These are phyloP conservation scores for Menura novaehollandiae DNA, from an alignment of 2,113 vertebrate species.

Conservation along the genomic window DNA sequence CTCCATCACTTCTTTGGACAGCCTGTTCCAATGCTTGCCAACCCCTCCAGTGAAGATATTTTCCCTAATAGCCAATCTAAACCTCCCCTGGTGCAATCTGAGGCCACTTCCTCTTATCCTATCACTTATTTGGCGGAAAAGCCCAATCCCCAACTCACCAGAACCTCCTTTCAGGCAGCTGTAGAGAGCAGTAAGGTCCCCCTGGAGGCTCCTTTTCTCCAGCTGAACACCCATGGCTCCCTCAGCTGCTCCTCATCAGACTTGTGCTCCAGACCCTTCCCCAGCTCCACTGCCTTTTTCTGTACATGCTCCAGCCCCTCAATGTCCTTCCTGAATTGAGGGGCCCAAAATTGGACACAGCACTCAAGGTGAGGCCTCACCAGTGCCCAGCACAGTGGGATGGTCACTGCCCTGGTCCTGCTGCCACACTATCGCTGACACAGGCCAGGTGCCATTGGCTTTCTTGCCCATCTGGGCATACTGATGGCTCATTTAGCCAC, in stretches of 20 bases:
- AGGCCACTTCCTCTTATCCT: background rate
- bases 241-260: background rate
- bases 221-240: background rate
- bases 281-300: background rate
- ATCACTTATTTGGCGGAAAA: background rate
- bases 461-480: background rate
- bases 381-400: background rate
- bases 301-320: background rate
- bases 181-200: background rate
- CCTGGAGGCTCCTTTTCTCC: background rate
- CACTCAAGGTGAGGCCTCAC: background rate
- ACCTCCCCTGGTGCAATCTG: background rate
- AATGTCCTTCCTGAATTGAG: background rate
- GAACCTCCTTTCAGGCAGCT: background rate
- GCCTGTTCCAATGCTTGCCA: background rate
- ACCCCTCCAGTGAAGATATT: background rate
- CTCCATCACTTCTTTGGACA: background rate
- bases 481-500: background rate
- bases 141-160: background rate
- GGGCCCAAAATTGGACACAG: background rate
- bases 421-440: background rate
- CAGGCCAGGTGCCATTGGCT: background rate
- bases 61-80: background rate
- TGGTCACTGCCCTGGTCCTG: background rate
- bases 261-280: background rate